phyloP scores from a whole-genome alignment of 2,113 vertebrate species.

The Sapajus apella region DNA sequence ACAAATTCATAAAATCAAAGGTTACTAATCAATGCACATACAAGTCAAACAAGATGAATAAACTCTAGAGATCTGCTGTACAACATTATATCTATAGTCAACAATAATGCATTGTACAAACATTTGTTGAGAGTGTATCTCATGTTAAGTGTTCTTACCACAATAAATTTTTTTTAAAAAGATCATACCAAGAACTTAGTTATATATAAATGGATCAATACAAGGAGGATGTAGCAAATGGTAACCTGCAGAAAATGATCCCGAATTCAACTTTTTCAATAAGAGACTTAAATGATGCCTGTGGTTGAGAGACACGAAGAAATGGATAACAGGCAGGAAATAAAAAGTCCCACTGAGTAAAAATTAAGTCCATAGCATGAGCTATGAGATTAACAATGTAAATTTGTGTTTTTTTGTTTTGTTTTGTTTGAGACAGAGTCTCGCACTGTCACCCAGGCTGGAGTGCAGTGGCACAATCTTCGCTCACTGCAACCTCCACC shows the following conservation, averaged over 20 bases:
- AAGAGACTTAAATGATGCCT: neutral
- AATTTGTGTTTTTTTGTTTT: too few relatives aligned
- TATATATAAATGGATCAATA: neutral
- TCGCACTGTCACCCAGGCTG: too few relatives aligned
- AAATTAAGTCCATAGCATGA: neutral
- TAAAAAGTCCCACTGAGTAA: neutral
- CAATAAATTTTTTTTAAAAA: neutral
- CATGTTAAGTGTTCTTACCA: neutral
- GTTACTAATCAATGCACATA: neutral
- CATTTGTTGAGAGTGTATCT: neutral
- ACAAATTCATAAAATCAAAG: neutral
- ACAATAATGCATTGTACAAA: neutral
- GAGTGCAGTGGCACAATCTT: too few relatives aligned
- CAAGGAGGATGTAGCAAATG: neutral
- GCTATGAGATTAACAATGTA: neutral
- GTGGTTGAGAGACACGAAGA: neutral
- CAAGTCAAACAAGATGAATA: neutral
- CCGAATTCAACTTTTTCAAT: neutral
- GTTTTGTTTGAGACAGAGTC: too few relatives aligned
- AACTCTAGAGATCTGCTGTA: neutral
- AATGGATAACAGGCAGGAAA: neutral
- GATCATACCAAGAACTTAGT: neutral
- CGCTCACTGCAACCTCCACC: too few relatives aligned
- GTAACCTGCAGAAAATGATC: neutral
- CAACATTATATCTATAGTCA: neutral